phyloP scores from a whole-genome alignment of 2,797 vertebrate genomes.

The Rhinophrynus dorsalis region DNA sequence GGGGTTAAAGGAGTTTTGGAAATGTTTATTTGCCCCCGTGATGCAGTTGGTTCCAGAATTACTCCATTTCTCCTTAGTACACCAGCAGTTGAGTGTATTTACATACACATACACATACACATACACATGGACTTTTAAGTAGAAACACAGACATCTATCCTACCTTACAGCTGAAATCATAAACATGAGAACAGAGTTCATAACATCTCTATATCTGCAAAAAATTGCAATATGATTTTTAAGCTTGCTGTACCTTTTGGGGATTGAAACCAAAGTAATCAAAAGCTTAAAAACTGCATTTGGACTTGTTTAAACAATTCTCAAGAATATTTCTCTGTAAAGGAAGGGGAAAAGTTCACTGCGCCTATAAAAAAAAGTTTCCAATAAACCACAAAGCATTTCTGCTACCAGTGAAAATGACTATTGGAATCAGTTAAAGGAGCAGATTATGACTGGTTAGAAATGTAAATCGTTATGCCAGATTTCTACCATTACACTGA shows the following conservation, averaged over 20 bases:
- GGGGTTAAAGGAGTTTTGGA: no score
- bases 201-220: slow-evolving; percentile 62
- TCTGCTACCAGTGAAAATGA: slow-evolving; percentile 60
- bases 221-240: slow-evolving; percentile 47
- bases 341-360: slow-evolving; percentile 50
- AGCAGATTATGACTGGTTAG: slow-evolving; percentile 56
- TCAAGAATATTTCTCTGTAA: slow-evolving; percentile 56
- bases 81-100: no score
- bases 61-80: no score
- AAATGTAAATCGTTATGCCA: slow-evolving; percentile 40
- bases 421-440: slow-evolving; percentile 52
- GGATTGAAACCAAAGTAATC: slow-evolving; percentile 58
- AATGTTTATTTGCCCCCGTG: no score
- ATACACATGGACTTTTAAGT: slow-evolving; percentile 46
- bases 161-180: slow-evolving; percentile 32
- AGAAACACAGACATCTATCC: slow-evolving; percentile 21
- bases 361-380: slow-evolving; percentile 41
- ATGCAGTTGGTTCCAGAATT: no score
- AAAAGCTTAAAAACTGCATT: slow-evolving; percentile 65
- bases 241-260: slow-evolving; percentile 50
- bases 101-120: slow-evolving; percentile 42
- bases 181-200: slow-evolving; percentile 50
- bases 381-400: slow-evolving; percentile 57
- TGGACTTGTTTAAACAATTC: slow-evolving; percentile 62
- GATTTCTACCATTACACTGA: slow-evolving; percentile 40